Evolutionary conservation across 2,113 vertebrate genomes (phyloP).

Genomic region (Passer montanus): DNA sequence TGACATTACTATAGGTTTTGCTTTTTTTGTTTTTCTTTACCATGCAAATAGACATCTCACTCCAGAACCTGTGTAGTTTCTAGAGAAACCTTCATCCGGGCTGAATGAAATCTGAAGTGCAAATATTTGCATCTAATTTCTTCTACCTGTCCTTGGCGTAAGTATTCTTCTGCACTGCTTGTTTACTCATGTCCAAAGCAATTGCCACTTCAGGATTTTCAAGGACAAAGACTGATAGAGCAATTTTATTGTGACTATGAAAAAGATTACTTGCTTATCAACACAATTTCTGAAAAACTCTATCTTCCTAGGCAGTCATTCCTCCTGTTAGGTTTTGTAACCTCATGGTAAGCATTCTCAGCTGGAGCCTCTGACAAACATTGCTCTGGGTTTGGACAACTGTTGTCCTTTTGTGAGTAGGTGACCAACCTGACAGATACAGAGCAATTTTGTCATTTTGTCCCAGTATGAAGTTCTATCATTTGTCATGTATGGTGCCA

Average conservation of each 20-base stretch:
- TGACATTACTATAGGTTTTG: background rate
- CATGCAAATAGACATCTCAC: background rate
- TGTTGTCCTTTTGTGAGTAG: background rate
- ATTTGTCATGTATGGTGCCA: background rate
- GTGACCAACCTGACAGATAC: background rate
- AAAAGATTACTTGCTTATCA: background rate
- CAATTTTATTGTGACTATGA: background rate
- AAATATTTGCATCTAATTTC: constrained; percentile 41
- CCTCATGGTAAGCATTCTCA: background rate
- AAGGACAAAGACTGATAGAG: constrained; percentile 3
- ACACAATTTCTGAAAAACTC: background rate
- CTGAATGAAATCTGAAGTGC: constrained; percentile 22
- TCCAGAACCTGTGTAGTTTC: background rate
- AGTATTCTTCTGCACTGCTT: background rate
- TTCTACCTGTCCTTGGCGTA: constrained; percentile 12
- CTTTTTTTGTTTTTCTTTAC: background rate
- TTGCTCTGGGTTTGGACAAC: background rate
- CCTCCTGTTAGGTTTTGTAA: background rate
- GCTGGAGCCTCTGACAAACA: background rate
- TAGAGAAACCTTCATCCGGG: background rate
- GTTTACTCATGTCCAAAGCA: constrained; percentile 30
- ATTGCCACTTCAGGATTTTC: constrained; percentile 17
- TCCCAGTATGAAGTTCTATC: background rate
- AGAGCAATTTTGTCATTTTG: background rate
- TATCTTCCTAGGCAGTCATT: background rate